Evolutionary conservation across 2,113 vertebrate species (phyloP).

Genomic region (Eurystomus gularis): DNA sequence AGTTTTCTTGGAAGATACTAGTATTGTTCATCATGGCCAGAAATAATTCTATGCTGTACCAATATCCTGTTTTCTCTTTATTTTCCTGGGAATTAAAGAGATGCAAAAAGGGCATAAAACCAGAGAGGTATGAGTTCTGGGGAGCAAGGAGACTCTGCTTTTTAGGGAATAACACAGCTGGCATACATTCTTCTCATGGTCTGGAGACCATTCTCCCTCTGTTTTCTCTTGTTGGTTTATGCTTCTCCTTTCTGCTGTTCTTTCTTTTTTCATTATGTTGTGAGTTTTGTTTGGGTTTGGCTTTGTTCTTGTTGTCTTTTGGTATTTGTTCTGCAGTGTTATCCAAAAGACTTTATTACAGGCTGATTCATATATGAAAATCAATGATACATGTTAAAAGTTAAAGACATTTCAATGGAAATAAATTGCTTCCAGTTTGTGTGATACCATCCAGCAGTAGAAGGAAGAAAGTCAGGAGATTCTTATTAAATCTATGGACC

Average conservation of each 20-base stretch:
- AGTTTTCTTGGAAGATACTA: neutral
- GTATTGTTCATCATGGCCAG: neutral
- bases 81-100: neutral
- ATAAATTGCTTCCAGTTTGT: neutral
- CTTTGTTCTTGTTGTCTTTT: neutral
- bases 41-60: neutral
- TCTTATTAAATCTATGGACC: neutral
- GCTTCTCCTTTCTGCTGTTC: neutral
- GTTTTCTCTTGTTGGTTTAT: neutral
- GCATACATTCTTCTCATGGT: neutral
- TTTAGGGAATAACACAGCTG: neutral
- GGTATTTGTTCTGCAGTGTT: neutral
- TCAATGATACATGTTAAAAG: neutral
- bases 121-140: neutral
- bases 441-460: neutral
- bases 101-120: neutral
- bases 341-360: neutral
- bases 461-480: neutral
- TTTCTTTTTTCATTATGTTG: neutral
- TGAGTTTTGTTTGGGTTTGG: neutral
- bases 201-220: neutral
- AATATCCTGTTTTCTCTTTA: neutral
- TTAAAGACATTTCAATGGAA: neutral
- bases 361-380: neutral
- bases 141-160: neutral